phyloP scores from a whole-genome alignment of 2,888 invertebrate genomes.

The Synanthedon myopaeformis region DNA sequence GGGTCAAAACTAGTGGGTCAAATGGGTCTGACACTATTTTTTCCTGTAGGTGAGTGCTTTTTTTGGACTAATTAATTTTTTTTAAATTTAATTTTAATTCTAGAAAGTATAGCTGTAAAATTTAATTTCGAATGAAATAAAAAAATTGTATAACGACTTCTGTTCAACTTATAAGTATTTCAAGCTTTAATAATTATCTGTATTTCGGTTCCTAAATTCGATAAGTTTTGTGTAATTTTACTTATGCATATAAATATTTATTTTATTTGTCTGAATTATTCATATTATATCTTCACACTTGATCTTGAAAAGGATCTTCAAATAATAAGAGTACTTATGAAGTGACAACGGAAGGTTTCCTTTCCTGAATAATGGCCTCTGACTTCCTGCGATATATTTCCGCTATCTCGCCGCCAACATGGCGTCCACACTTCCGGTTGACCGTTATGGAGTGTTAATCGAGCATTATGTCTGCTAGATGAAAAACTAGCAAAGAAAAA shows the following conservation, averaged over 20 bases:
- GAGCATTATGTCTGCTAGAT: constrained; percentile 58
- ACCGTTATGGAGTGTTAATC: constrained; percentile 68
- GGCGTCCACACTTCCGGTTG: constrained; percentile 59
- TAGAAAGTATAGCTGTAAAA: too few species aligned
- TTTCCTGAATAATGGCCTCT: constrained; percentile 62
- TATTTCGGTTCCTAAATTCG: too few species aligned
- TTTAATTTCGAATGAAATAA: too few species aligned
- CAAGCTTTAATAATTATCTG: too few species aligned
- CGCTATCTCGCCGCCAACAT: constrained; percentile 62
- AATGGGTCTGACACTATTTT: too few species aligned
- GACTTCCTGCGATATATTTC: constrained; percentile 67
- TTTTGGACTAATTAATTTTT: too few species aligned
- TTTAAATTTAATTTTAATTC: too few species aligned
- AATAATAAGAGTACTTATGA: constrained; percentile 55
- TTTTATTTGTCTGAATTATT: not conserved
- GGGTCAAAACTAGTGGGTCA: too few species aligned
- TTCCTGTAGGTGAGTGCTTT: too few species aligned
- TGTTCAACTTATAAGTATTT: too few species aligned
- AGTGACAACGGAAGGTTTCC: constrained; percentile 55
- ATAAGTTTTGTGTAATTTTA: not conserved
- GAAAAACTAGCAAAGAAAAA: constrained; percentile 49
- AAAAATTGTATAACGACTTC: too few species aligned
- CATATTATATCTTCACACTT: constrained; percentile 7
- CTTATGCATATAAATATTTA: not conserved
- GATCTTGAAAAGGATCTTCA: constrained; percentile 9